Conservation (phyloP, 2,797 vertebrate species). For the Eulemur rubriventer region DNA sequence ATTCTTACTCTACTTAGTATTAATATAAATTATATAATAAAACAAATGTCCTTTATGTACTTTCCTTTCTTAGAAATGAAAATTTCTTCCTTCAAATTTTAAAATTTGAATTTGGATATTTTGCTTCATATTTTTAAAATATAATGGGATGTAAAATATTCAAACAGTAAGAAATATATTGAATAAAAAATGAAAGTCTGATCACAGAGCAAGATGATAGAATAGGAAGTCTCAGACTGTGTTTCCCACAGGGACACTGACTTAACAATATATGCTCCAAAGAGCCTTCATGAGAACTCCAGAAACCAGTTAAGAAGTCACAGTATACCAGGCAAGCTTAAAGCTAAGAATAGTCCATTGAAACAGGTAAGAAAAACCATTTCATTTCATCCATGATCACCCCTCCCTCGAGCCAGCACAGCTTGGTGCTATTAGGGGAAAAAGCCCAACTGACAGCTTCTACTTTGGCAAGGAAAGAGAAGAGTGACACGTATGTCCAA, state of each 20-base stretch:
- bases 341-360: not conserved
- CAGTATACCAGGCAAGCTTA: not conserved
- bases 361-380: not conserved
- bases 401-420: not conserved
- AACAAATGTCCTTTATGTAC: not conserved
- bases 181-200: slow-evolving; percentile 14
- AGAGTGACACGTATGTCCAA: not conserved
- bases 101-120: not conserved
- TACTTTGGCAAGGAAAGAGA: not conserved
- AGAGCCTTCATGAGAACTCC: slow-evolving; percentile 1
- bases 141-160: not conserved
- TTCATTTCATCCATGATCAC: not conserved
- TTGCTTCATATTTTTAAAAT: slow-evolving; percentile 15
- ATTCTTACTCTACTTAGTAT: slow-evolving; percentile 32
- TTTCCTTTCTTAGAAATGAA: not conserved
- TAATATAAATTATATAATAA: not conserved
- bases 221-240: not conserved
- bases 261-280: not conserved
- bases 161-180: not conserved
- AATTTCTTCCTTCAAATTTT: not conserved
- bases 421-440: not conserved
- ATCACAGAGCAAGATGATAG: not conserved
- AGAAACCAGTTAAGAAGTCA: not conserved
- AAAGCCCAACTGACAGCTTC: not conserved
- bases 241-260: not conserved